phyloP scores from a whole-genome alignment of 2,797 vertebrate genomes.

The Monodelphis domestica region DNA sequence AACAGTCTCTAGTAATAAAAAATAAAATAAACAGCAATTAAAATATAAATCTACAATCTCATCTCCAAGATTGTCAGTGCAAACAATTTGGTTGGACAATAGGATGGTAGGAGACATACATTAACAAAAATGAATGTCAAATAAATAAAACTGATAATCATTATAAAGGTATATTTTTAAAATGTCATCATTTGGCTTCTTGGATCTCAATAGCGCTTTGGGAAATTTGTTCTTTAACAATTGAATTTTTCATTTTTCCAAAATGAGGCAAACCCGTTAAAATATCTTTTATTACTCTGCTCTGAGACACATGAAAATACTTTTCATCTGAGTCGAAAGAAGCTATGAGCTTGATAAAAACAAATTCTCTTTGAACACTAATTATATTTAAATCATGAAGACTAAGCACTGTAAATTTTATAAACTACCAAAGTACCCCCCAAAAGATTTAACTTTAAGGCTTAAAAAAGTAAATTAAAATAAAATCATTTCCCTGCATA shows the following conservation, averaged over 20 bases:
- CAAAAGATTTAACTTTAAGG: not conserved
- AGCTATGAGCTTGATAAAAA: not conserved
- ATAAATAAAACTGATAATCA: not conserved
- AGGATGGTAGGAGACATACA: not conserved
- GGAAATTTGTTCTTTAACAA: not conserved
- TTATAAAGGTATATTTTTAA: not conserved
- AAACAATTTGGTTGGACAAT: not conserved
- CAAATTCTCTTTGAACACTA: no score
- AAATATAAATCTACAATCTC: not conserved
- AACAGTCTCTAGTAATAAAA: not conserved
- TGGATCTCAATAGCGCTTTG: not conserved
- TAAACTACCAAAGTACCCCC: not conserved
- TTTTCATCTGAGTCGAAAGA: not conserved
- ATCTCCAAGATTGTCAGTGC: not conserved
- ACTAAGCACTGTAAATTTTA: not conserved
- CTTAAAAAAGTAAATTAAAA: not conserved
- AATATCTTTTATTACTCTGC: not conserved
- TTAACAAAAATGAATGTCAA: not conserved
- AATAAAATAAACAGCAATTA: not conserved
- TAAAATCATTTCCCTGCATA: not conserved
- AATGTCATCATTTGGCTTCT: not conserved
- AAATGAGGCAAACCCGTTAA: not conserved
- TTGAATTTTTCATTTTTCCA: not conserved
- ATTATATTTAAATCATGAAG: not conserved
- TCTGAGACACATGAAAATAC: not conserved